Conservation (phyloP, 2,888 invertebrate species). For the Rhopalosiphum nymphaeae region DNA sequence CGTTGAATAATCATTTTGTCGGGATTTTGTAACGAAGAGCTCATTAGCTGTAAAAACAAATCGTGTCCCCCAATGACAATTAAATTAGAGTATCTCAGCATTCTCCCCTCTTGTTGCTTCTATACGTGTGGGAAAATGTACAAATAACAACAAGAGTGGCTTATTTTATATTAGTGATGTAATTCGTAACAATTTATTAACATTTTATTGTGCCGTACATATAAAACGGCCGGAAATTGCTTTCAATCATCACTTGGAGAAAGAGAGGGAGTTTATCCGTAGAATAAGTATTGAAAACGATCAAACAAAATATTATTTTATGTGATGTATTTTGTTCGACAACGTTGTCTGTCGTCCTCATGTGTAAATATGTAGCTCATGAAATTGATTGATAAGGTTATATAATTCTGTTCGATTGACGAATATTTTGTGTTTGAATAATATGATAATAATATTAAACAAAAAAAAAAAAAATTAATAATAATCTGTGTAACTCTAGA, state of each 20-base stretch:
- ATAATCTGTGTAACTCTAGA: background rate
- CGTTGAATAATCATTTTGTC: background rate
- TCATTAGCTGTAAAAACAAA: conserved; percentile 20
- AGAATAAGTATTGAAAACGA: conserved; percentile 19
- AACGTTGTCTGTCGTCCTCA: background rate
- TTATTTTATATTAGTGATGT: conserved; percentile 38
- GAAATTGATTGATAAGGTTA: background rate
- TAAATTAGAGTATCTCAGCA: conserved; percentile 2
- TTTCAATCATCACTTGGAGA: conserved; percentile 31
- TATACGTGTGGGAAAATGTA: conserved; percentile 48
- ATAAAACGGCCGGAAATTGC: conserved; percentile 55
- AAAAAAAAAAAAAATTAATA: background rate
- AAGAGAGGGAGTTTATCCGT: background rate
- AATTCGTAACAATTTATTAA: conserved; percentile 58
- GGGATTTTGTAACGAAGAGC: background rate
- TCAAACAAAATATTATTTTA: conserved; percentile 20
- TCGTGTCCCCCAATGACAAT: conserved; percentile 27
- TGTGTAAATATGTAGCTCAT: background rate
- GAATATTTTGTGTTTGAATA: background rate
- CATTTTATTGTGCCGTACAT: conserved; percentile 23
- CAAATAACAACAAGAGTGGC: conserved; percentile 33
- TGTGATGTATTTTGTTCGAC: background rate
- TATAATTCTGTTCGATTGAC: background rate
- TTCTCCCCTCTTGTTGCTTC: conserved; percentile 20
- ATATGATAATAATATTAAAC: background rate